phyloP scores from a whole-genome alignment of 1,140 invertebrate genomes.

The Metopolophium dirhodum region DNA sequence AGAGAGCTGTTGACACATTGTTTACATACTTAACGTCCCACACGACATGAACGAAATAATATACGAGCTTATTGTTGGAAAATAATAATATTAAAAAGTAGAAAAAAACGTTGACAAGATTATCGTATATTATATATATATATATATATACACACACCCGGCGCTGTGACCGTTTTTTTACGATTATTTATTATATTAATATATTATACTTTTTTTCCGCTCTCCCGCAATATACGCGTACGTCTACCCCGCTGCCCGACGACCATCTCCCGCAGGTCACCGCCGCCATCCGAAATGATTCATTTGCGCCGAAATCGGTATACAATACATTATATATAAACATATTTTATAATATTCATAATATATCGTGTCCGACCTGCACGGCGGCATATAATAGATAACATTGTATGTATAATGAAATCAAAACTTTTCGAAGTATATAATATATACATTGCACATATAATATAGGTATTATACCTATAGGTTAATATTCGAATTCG shows the following conservation, averaged over 20 bases:
- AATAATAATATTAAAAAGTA: conserved; percentile 50
- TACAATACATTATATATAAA: neutral
- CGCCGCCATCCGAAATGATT: neutral
- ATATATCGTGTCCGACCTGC: neutral
- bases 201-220: conserved; percentile 1
- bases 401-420: neutral
- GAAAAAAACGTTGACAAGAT: conserved; percentile 52
- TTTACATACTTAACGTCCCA: conserved; percentile 52
- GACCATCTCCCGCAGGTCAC: neutral
- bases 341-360: neutral
- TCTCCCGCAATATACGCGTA: neutral
- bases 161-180: conserved; percentile 19
- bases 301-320: conserved; percentile 10
- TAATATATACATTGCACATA: neutral
- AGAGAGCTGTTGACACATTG: conserved; percentile 53
- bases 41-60: conserved; percentile 49
- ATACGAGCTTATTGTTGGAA: conserved; percentile 55
- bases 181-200: conserved; percentile 47
- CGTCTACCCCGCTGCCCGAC: neutral
- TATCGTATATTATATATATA: conserved; percentile 22
- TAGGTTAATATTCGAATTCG: neutral
- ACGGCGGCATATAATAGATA: neutral
- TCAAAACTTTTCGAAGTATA: neutral
- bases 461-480: too few species aligned
- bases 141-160: neutral